phyloP scores from a whole-genome alignment of 2,888 invertebrate species.

The Morinoia aosen region DNA sequence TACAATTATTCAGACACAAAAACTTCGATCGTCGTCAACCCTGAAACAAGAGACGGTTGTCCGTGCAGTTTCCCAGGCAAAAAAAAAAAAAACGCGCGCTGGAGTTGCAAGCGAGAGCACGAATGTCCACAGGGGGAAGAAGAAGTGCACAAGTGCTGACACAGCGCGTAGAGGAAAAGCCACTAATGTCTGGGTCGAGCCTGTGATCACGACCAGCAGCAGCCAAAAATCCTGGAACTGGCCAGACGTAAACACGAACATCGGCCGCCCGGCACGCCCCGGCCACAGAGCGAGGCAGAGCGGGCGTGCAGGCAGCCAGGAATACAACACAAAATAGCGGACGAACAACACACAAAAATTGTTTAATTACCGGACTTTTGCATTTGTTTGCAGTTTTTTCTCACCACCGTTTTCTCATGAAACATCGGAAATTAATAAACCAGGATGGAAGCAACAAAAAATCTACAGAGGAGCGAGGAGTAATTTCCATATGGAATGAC shows the following conservation, averaged over 20 bases:
- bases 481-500: neutral
- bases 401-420: neutral
- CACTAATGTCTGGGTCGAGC: neutral
- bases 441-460: neutral
- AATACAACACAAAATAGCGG: neutral
- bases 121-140: neutral
- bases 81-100: neutral
- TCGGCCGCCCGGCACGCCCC: neutral
- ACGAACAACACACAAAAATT: neutral
- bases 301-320: neutral
- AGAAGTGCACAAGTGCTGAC: neutral
- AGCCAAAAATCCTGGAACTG: constrained; percentile 2
- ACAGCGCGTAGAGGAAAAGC: neutral
- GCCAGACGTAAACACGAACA: neutral
- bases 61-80: neutral
- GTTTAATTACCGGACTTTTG: neutral
- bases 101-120: neutral
- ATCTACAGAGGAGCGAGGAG: neutral
- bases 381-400: neutral
- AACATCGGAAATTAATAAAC: neutral
- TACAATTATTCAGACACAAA: no score
- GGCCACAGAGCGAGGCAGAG: neutral
- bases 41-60: neutral
- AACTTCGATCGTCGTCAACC: neutral
- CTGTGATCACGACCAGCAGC: neutral